phyloP scores from a whole-genome alignment of 1,140 invertebrate genomes.

The Parasteatoda tepidariorum region DNA sequence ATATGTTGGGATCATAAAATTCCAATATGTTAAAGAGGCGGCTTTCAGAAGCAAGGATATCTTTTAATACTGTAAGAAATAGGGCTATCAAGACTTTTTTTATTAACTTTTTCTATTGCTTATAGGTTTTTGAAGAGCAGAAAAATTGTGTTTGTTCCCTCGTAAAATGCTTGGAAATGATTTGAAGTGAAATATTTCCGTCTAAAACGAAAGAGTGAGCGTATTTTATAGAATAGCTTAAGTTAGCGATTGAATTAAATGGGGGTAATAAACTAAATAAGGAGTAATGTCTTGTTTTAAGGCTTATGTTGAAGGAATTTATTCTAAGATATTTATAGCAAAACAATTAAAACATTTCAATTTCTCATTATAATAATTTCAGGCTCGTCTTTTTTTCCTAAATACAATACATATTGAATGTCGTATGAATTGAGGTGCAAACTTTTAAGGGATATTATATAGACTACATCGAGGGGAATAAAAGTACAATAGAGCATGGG shows the following conservation, averaged over 20 bases:
- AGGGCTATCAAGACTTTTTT: not conserved
- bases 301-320: too few species aligned
- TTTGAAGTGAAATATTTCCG: not conserved
- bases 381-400: too few species aligned
- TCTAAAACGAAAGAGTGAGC: not conserved
- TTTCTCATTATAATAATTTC: too few species aligned
- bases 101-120: not conserved
- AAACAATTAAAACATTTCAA: too few species aligned
- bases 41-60: not conserved
- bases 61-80: slow-evolving; percentile 24
- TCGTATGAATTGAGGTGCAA: too few species aligned
- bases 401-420: too few species aligned
- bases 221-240: slow-evolving; percentile 2
- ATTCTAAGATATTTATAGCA: too few species aligned
- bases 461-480: too few species aligned
- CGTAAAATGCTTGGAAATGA: not conserved
- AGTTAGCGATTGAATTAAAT: slow-evolving; percentile 31
- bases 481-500: too few species aligned
- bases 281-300: too few species aligned
- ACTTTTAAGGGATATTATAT: too few species aligned
- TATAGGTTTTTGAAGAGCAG: not conserved
- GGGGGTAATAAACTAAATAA: too few species aligned
- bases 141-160: not conserved
- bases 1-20: slow-evolving; percentile 24
- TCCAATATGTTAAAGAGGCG: not conserved